Base-by-base conservation (phyloP, 1,140 invertebrate species). In the Cyclargus thomasi region DNA sequence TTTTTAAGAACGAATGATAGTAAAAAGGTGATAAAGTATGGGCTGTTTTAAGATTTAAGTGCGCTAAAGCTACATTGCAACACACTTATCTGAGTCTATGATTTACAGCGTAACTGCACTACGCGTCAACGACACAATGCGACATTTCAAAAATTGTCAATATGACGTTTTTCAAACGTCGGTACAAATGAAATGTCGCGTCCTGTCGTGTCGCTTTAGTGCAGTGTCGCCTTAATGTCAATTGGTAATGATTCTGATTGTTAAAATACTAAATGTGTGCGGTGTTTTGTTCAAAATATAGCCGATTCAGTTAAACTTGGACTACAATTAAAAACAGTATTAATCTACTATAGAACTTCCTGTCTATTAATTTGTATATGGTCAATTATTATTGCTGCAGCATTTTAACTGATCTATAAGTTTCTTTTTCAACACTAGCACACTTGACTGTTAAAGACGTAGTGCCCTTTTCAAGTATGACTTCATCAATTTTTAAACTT, bases 401-500 rank as follows among this genome's bases (percentile, higher is more conserved):
- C 39, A 47, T 47, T 47, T 47, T 47, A 47, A 47, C 39, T 47
- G 39, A 47, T 47, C 1, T 47, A 14, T 47, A 47, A 47, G 39
- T 47, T 47, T 16, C 14, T 47, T 47, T 47, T 47, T 47, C 39
- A 14, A 47, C 39, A 47, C 39, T 2, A 47, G 39, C 14, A 47
- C 7, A 8, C 14, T 1, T 47, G 39, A 14, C 1, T 47, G 39
- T 47, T 16, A 47, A 47, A 47, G 39, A 47, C 39, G 39, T 47
- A 47, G 14, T 47, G 39, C 39, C 39, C 39, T 47, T 14, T 2
- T 47, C 39, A 47, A 47, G 5, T 47, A 47, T 47, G 39, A 47
- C 39, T 47, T 16, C 39, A 47, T 47, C 39, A 47, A 47, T 1
- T 57, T 57, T 66, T 22, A 57, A 72, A 76, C 67, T 72, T 72